Conservation (phyloP, 2,797 vertebrate species). For the Hippoglossus hippoglossus region DNA sequence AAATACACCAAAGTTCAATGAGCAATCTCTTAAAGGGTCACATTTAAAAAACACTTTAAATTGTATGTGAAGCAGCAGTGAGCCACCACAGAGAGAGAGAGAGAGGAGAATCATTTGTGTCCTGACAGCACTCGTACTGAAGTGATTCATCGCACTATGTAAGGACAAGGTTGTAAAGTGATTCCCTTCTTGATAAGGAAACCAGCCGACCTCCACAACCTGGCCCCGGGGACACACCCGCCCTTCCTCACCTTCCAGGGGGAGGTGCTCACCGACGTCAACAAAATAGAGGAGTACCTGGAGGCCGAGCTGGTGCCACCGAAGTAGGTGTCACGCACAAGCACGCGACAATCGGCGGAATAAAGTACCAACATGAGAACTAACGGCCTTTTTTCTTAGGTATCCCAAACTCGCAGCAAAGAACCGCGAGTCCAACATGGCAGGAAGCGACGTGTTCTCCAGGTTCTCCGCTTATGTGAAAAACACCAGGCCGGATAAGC, state of each 20-base stretch:
- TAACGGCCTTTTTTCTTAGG: slow-evolving; percentile 69
- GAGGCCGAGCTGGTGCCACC: slow-evolving; percentile 92
- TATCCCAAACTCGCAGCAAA: slow-evolving; percentile 93
- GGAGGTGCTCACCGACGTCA: slow-evolving; percentile 95
- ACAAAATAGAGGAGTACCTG: slow-evolving; percentile 98
- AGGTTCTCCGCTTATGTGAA: slow-evolving; percentile 97
- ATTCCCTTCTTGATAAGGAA: slow-evolving; percentile 83
- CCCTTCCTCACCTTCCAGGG: slow-evolving; percentile 97
- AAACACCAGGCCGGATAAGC: slow-evolving; percentile 91
- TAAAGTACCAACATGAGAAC: not conserved
- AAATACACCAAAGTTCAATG: no score
- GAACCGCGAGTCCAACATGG: slow-evolving; percentile 92
- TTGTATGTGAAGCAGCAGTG: no score
- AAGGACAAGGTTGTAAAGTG: not conserved
- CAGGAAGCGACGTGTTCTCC: slow-evolving; percentile 95
- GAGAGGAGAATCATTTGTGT: not conserved
- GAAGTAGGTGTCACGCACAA: slow-evolving; percentile 83
- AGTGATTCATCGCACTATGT: not conserved
- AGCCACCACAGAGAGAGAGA: not conserved
- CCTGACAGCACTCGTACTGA: not conserved
- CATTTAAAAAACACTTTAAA: no score
- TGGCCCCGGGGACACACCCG: slow-evolving; percentile 96
- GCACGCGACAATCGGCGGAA: not conserved
- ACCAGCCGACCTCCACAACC: slow-evolving; percentile 94
- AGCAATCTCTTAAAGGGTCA: no score